Evolutionary conservation across 2,888 invertebrate species (phyloP).

Genomic region (Macrosoma leucophasiata): DNA sequence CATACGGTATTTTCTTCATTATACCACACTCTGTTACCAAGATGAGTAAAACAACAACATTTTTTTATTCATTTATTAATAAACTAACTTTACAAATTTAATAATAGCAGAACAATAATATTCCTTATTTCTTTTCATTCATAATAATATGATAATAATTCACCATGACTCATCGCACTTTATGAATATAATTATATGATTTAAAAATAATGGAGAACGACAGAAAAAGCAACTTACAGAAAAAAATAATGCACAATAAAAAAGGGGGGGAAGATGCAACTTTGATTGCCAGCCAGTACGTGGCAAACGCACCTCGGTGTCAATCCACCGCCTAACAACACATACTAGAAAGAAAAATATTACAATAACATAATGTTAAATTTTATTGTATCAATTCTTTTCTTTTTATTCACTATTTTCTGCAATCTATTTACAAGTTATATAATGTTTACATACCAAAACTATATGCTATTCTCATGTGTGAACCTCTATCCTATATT

Average conservation of each 20-base stretch:
- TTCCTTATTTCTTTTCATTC: constrained; percentile 76
- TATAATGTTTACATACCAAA: constrained; percentile 71
- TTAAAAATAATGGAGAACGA: constrained; percentile 74
- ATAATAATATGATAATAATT: constrained; percentile 71
- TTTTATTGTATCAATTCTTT: constrained; percentile 71
- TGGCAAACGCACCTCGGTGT: too few relatives aligned
- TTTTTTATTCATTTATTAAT: constrained; percentile 76
- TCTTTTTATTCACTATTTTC: constrained; percentile 61
- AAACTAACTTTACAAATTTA: constrained; percentile 77
- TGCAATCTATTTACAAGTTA: constrained; percentile 68
- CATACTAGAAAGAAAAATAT: constrained; percentile 59
- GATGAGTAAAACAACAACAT: constrained; percentile 44
- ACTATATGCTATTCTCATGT: constrained; percentile 68
- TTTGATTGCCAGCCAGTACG: constrained; percentile 56
- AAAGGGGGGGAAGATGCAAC: constrained; percentile 46
- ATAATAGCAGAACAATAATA: constrained; percentile 77
- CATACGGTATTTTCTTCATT: background rate
- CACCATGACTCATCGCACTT: constrained; percentile 70
- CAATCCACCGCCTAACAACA: too few relatives aligned
- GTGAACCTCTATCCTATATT: constrained; percentile 69
- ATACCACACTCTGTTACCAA: background rate
- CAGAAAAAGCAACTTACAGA: constrained; percentile 74
- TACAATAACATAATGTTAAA: constrained; percentile 66
- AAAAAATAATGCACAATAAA: constrained; percentile 69
- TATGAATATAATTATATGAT: constrained; percentile 74